A percentile compares a stretch with the other conserved stretches of the same genome.
phyloP scores from a whole-genome alignment of 2,888 invertebrate species.

The Merodon equestris region DNA sequence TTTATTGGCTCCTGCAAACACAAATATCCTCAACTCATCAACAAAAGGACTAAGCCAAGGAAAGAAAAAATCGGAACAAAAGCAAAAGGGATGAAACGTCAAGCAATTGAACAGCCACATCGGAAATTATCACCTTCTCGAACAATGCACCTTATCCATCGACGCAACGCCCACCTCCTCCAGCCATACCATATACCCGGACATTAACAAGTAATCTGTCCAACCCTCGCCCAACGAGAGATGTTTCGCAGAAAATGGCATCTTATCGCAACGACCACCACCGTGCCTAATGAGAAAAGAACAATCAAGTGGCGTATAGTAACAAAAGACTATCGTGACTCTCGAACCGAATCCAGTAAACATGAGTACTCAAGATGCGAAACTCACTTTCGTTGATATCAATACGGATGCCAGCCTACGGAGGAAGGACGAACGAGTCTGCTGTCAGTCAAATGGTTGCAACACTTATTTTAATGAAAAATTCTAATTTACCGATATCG shows the following conservation, averaged over 20 bases:
- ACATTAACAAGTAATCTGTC: slow-evolving; percentile 67
- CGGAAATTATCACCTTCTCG: slow-evolving; percentile 68
- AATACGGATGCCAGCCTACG: slow-evolving; percentile 24
- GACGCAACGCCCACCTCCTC: not conserved
- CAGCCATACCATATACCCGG: slow-evolving; percentile 1
- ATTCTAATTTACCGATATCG: slow-evolving; percentile 71
- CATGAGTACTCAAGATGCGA: slow-evolving; percentile 65
- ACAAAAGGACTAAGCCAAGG: slow-evolving; percentile 25
- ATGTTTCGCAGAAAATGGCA: slow-evolving; percentile 58
- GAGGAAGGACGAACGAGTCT: slow-evolving; percentile 21
- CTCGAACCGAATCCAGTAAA: slow-evolving; percentile 44
- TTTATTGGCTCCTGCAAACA: slow-evolving; percentile 59
- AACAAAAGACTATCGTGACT: slow-evolving; percentile 38
- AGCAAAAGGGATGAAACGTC: slow-evolving; percentile 60
- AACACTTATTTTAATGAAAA: slow-evolving; percentile 72
- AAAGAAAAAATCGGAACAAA: slow-evolving; percentile 24
- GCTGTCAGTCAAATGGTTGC: slow-evolving; percentile 70
- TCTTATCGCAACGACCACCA: slow-evolving; percentile 65
- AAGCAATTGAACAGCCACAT: slow-evolving; percentile 68
- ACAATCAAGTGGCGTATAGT: slow-evolving; percentile 61
- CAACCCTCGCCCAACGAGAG: slow-evolving; percentile 50
- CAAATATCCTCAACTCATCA: not conserved
- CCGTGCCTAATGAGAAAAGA: slow-evolving; percentile 69
- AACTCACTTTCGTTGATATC: slow-evolving; percentile 67
- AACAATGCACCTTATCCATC: slow-evolving; percentile 63